Base-by-base conservation (phyloP, 35 echinoderm and acorn worm species). In the Hemicentrotus pulcherrimus region DNA sequence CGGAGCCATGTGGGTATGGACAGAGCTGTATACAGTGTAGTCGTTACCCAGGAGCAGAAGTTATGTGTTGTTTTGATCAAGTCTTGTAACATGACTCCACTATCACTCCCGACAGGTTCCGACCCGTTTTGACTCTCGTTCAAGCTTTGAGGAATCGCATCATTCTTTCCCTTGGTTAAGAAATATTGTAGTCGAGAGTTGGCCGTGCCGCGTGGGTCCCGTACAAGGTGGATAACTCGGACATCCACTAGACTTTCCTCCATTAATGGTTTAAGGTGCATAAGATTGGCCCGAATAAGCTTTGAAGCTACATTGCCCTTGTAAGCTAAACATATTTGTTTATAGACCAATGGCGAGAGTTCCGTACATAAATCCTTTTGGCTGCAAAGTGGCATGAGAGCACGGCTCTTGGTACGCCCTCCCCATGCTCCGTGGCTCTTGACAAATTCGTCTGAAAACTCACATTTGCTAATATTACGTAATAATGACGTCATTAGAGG, bases 201-300 rank as follows among this genome's bases (percentile, higher is more conserved):
- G 9, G 97, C 97, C 16, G 97, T 97, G 9, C 96, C 98, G 32
- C 98, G 91, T 31, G 98, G 98, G 91, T 99, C 98, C 4, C 98
- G 94, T 19, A 99, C 94, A 15, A 99, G 94, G 95, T 99, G 98
- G 45, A 99, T 96, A 46, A 99, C 94, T 96, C 98, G 98, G 14
- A 99, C 95, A 52, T 99, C 97, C 31, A 96, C 94, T 4, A 59
- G 31, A 30, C 95, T 32, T 18, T 94, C 70, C 46, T 94, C 95
- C 1, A 97, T 59, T 48, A 98, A 88, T 16, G 98, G 95, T 55
- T 95, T 94, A 5, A 99, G 47, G 16, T 97, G 94, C 92, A 97
- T 88, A 0, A 99, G 55, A 47, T 98, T 88, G 7, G 94, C 94
- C 93, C 98, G 31, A 4, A 99, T 99, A 70, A 96, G 65, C 95